Evolutionary conservation across 2,888 invertebrate species (phyloP).

Genomic region (Trissolcus japonicus): DNA sequence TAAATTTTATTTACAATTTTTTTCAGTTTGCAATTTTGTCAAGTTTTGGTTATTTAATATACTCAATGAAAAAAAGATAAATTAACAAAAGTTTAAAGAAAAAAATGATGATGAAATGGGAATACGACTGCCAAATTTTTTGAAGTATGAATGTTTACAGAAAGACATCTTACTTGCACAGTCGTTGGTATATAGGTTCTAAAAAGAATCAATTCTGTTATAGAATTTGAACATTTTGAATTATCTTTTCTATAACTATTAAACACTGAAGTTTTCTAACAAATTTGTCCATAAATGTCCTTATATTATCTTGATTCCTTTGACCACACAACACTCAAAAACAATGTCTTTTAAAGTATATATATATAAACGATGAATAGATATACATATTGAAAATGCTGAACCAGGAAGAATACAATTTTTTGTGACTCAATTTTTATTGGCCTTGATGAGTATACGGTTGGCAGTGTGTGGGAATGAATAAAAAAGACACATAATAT

Average conservation of each 20-base stretch:
- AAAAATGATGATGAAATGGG: no score
- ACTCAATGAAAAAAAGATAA: background rate
- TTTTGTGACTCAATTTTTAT: slow-evolving; percentile 1
- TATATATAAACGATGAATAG: slow-evolving; percentile 8
- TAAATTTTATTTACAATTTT: slow-evolving; percentile 14
- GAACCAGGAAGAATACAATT: slow-evolving; percentile 58
- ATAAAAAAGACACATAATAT: slow-evolving; percentile 38
- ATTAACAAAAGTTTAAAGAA: background rate
- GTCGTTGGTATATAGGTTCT: no score
- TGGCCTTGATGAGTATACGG: background rate
- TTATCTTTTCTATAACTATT: no score
- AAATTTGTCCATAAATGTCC: no score
- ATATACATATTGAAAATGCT: slow-evolving; percentile 16
- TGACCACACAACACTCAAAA: background rate
- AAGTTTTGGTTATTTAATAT: background rate
- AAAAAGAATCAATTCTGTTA: no score
- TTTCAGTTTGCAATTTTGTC: slow-evolving; percentile 12
- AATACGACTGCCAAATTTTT: no score
- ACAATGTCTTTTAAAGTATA: background rate
- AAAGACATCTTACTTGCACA: no score
- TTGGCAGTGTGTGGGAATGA: slow-evolving; percentile 48
- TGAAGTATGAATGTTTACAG: background rate
- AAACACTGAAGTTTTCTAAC: no score
- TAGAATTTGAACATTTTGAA: no score
- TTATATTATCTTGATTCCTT: background rate